Percentiles rank a stretch among this genome's conserved stretches.
Conservation (phyloP, 1,140 invertebrate species). For the Drosophila malerkotliana region DNA sequence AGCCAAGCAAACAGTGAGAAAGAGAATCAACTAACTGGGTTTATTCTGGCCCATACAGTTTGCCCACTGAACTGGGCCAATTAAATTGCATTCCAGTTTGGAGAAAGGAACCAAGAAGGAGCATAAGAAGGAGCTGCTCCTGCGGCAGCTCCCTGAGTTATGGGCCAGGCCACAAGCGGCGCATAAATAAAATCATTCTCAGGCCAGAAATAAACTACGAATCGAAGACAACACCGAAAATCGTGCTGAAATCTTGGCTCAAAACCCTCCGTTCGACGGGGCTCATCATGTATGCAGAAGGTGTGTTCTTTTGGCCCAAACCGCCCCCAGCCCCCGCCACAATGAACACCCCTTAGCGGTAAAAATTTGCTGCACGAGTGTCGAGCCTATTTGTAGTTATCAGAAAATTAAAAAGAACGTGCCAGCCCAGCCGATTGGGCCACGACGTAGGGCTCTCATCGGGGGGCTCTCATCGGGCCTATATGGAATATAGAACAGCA, state of each 20-base stretch:
- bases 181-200: conserved; percentile 78
- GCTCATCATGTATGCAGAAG: conserved; percentile 72
- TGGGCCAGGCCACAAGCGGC: conserved; percentile 73
- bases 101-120: not conserved
- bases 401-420: conserved; percentile 82
- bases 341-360: conserved; percentile 47
- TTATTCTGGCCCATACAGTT: conserved; percentile 18
- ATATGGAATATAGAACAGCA: conserved; percentile 1
- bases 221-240: conserved; percentile 37
- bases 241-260: conserved; percentile 59
- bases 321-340: not conserved
- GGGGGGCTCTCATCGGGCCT: conserved; percentile 15
- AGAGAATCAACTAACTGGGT: conserved; percentile 14
- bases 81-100: conserved; percentile 58
- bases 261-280: conserved; percentile 24
- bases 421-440: conserved; percentile 20
- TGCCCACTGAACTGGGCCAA: conserved; percentile 54
- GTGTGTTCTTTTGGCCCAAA: conserved; percentile 15
- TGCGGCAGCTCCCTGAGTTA: conserved; percentile 59
- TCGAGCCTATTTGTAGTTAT: conserved; percentile 82
- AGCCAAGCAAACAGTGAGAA: conserved; percentile 20
- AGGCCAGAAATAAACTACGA: conserved; percentile 31
- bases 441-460: conserved; percentile 1
- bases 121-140: not conserved
- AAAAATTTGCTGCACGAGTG: conserved; percentile 80